Percentiles rank a stretch among this genome's conserved stretches.
These are phyloP conservation scores for Redunca redunca DNA, from an alignment of 2,113 vertebrate species.

Conservation along the genomic window DNA sequence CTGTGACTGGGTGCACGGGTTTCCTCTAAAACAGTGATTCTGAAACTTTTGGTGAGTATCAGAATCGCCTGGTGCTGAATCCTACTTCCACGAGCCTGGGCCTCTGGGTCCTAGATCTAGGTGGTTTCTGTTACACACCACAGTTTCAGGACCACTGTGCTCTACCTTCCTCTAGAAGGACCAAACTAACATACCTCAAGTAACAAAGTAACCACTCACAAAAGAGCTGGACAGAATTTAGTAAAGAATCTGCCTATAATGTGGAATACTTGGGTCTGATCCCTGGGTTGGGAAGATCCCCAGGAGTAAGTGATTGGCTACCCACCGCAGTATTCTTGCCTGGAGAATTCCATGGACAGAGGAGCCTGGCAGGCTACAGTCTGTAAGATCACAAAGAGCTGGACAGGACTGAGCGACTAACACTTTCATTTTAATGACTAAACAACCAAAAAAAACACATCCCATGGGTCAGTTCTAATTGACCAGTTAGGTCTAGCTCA, in stretches of 20 bases:
- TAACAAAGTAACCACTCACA: not conserved
- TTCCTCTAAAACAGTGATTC: not conserved
- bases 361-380: not conserved
- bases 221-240: not conserved
- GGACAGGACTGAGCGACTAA: not conserved
- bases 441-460: not conserved
- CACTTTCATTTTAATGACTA: not conserved
- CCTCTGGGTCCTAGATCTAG: not conserved
- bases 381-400: not conserved
- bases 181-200: not conserved
- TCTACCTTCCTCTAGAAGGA: not conserved
- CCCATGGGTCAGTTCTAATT: not conserved
- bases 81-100: not conserved
- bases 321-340: not conserved
- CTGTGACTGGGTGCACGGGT: accelerated
- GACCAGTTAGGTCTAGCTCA: not conserved
- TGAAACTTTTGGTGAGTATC: not conserved
- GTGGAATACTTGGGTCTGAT: not conserved
- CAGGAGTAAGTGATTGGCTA: not conserved
- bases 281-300: not conserved
- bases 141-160: not conserved
- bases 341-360: not conserved
- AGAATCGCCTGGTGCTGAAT: not conserved
- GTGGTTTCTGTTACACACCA: not conserved
- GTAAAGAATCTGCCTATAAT: not conserved